Evolutionary conservation across 2,113 vertebrate species (phyloP).

Genomic region (Fulica atra): DNA sequence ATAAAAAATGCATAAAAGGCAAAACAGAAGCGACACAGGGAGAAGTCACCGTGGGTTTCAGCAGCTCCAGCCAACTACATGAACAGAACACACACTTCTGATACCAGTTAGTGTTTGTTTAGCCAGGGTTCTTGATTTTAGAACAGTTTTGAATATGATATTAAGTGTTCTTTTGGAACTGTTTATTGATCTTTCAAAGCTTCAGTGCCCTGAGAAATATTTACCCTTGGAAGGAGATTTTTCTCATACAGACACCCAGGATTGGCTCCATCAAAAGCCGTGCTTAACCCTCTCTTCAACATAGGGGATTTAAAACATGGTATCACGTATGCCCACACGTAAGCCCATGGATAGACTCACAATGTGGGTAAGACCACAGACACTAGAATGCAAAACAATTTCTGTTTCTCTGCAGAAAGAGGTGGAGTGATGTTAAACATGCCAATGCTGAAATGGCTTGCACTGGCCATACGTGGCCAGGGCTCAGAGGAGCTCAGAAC

Average conservation of each 20-base stretch:
- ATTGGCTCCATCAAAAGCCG: background rate
- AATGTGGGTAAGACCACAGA: background rate
- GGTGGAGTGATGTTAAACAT: background rate
- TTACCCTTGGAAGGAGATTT: background rate
- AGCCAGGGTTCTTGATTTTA: background rate
- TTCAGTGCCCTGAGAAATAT: background rate
- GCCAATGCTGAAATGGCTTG: background rate
- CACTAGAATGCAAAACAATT: background rate
- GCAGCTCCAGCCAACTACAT: background rate
- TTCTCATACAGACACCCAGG: background rate
- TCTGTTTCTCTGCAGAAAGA: background rate
- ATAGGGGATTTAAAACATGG: background rate
- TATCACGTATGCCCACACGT: accelerated
- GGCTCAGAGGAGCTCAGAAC: background rate
- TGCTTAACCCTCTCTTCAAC: background rate
- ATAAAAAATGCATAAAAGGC: slow-evolving; percentile 7
- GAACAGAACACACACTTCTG: background rate
- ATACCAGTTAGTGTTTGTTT: background rate
- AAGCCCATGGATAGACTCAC: background rate
- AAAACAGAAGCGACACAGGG: background rate
- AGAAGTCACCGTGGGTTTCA: background rate
- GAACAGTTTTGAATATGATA: background rate
- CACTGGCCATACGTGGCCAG: background rate
- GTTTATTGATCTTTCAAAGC: background rate
- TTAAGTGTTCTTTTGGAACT: background rate